Percentiles rank a stretch among this genome's conserved stretches.
Evolutionary conservation across 2,888 invertebrate genomes (phyloP).

Genomic region (Euclidia mi): DNA sequence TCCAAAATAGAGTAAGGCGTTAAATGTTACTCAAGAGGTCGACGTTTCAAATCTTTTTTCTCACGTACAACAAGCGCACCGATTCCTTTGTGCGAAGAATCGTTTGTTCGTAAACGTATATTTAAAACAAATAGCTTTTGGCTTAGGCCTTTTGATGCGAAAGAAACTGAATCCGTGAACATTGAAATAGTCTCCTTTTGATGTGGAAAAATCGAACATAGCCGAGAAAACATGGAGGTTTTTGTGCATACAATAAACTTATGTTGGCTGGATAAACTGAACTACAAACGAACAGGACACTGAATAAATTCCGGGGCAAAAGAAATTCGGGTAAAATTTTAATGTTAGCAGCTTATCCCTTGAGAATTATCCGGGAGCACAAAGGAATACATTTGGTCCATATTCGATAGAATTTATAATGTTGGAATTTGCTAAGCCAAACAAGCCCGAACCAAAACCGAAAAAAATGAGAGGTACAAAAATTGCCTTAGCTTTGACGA

Average conservation of each 20-base stretch:
- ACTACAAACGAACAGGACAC: conserved; percentile 7
- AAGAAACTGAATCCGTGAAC: conserved; percentile 35
- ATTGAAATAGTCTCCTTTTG: conserved; percentile 42
- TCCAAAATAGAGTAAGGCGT: neutral
- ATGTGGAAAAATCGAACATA: conserved; percentile 37
- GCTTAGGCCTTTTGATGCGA: conserved; percentile 34
- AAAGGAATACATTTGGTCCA: neutral
- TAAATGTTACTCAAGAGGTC: conserved; percentile 9
- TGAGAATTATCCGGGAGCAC: conserved; percentile 1
- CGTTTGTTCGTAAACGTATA: conserved; percentile 44
- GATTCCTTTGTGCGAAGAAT: conserved; percentile 35
- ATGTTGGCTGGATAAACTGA: conserved; percentile 10
- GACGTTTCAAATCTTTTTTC: conserved; percentile 14
- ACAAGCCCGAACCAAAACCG: too few species aligned
- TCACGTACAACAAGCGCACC: conserved; percentile 15
- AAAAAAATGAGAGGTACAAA: too few species aligned
- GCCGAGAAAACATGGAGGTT: conserved; percentile 19
- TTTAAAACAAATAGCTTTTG: conserved; percentile 56
- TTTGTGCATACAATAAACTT: conserved; percentile 23
- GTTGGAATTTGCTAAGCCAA: neutral
- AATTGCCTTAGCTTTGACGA: too few species aligned
- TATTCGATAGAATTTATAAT: neutral
- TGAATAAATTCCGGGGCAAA: conserved; percentile 6
- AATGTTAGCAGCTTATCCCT: neutral
- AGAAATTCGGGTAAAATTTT: conserved; percentile 10